Evolutionary conservation across 1,140 invertebrate genomes (phyloP).

Genomic region (Meloidogyne hapla): DNA sequence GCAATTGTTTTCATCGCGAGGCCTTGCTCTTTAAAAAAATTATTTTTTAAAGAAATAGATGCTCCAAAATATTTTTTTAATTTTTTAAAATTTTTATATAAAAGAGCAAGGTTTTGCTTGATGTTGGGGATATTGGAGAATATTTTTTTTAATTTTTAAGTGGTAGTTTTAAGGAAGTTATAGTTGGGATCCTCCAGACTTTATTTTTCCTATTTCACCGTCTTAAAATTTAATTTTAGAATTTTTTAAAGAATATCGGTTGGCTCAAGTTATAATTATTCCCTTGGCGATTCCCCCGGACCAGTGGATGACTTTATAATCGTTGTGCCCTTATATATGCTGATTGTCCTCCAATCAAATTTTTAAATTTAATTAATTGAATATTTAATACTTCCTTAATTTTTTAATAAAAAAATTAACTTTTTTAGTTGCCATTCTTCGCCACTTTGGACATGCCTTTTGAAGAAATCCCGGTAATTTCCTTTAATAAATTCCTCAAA

Average conservation of each 20-base stretch:
- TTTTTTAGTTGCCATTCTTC: slow-evolving; percentile 14
- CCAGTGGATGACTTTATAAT: too few species aligned
- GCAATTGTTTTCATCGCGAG: slow-evolving; percentile 17
- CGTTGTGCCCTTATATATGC: too few species aligned
- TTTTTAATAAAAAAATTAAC: background rate
- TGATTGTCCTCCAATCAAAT: too few species aligned
- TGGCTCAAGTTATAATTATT: too few species aligned
- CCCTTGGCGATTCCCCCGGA: too few species aligned
- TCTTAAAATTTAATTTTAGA: too few species aligned
- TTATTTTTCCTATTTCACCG: too few species aligned
- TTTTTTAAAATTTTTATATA: slow-evolving; percentile 4
- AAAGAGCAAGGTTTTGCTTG: slow-evolving; percentile 34
- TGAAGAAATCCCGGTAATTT: slow-evolving; percentile 25
- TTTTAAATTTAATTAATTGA: background rate
- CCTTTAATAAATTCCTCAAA: background rate
- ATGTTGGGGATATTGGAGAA: background rate
- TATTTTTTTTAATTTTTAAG: background rate
- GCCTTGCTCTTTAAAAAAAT: slow-evolving; percentile 31
- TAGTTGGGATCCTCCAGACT: too few species aligned
- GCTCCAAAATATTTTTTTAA: slow-evolving; percentile 26
- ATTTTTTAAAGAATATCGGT: too few species aligned
- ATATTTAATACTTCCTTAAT: background rate
- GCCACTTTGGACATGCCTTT: slow-evolving; percentile 5
- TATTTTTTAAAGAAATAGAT: slow-evolving; percentile 28
- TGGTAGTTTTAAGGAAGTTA: too few species aligned